Base-by-base conservation (phyloP, 2,888 invertebrate species). In the Germaria angustata region DNA sequence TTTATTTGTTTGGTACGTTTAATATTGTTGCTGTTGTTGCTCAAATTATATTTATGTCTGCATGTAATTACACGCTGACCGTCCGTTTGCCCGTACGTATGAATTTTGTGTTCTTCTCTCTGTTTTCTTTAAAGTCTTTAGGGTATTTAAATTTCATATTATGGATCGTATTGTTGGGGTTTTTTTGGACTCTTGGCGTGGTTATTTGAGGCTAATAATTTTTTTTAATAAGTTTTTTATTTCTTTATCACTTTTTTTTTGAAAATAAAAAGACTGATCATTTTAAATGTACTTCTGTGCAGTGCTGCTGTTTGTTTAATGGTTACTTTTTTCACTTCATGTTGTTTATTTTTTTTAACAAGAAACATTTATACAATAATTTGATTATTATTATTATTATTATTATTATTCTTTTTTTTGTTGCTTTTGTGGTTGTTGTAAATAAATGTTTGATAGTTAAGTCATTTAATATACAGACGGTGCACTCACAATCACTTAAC, bases 211-310 rank as follows among this genome's bases (percentile, higher is more conserved):
- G 75, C 73, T 55, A 68, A 76, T 59, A 68, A 44, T 41, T 8
- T 36, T 51, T 59, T 59, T 61, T 53, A 9, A 57, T 68, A 6
- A 72, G 69, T 49, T 66, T 82, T 55, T 59, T 71, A 71, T 76
- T 71, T 79, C 75, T 79, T 82, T 79, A 79, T 82, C 75, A 66
- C 79, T 82, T 79, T 66, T 82, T 79, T 71, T 72, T 51, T 55
- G 39, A 78, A 28, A 28, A 28, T 5, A 28, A 28, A 28, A 73
- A 73, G 69, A 61, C 73, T 69, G 81, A 84, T 76, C 57, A 75
- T 76, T 72, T 77, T 69, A 53, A 76, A 76, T 73, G 68, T 71
- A 71, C 72, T 79, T 76, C 72, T 76, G 76, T 68, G 65, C 46
- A 79, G 24, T 75, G 78, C 73, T 71, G 78, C 68, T 41, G 73